Conservation (phyloP, 2,113 vertebrate genomes). For the Anhinga rufa region DNA sequence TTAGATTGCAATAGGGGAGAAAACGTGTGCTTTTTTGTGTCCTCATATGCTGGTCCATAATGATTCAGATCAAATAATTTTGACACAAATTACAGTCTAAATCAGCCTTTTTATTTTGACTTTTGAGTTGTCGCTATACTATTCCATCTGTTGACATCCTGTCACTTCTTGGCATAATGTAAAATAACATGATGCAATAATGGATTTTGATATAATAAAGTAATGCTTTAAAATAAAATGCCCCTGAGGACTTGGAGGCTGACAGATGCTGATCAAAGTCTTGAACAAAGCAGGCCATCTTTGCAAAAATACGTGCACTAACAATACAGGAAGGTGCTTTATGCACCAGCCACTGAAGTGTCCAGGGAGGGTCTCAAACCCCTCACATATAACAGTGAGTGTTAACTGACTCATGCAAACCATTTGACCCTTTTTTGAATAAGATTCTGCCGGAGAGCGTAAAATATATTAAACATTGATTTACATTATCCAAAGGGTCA, state of each 20-base stretch:
- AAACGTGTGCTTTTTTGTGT: neutral
- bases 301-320: neutral
- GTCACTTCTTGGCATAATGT: neutral
- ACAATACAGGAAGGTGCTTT: neutral
- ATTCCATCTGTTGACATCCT: neutral
- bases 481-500: neutral
- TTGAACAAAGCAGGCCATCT: neutral
- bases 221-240: neutral
- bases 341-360: neutral
- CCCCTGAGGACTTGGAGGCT: neutral
- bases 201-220: neutral
- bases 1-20: neutral
- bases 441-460: neutral
- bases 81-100: neutral
- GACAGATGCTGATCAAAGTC: neutral
- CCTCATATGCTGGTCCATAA: neutral
- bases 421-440: neutral
- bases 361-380: neutral
- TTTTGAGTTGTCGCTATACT: neutral
- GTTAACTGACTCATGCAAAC: neutral
- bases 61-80: neutral
- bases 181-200: neutral
- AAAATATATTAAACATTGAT: neutral
- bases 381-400: neutral
- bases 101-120: neutral